Evolutionary conservation across 64 coral and sea anemone genomes (phyloP).

Genomic region (Pocillopora damicornis): DNA sequence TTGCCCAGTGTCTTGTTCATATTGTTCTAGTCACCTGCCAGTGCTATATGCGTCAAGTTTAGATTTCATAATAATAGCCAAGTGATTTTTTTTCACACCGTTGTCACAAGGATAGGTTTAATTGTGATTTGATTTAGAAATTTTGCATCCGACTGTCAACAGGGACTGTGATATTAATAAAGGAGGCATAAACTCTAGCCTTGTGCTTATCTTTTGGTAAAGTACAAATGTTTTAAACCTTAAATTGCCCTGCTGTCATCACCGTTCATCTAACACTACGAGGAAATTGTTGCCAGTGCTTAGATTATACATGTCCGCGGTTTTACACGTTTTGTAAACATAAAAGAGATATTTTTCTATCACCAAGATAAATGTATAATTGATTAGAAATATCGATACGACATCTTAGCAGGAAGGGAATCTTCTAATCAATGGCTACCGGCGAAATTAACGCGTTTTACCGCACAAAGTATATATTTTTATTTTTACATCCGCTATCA

Average conservation of each 20-base stretch:
- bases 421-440: constrained; percentile 21
- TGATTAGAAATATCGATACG: constrained; percentile 20
- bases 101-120: constrained; percentile 62
- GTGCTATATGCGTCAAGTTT: constrained; percentile 45
- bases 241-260: constrained; percentile 3
- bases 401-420: constrained; percentile 15
- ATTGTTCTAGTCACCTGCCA: constrained; percentile 65
- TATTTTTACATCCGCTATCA: not conserved
- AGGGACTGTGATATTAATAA: constrained; percentile 58
- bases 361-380: constrained; percentile 16
- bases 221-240: constrained; percentile 30
- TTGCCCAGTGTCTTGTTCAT: constrained; percentile 44
- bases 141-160: constrained; percentile 53
- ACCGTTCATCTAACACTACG: not conserved
- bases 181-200: constrained; percentile 36
- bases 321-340: not conserved
- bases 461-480: constrained; percentile 8
- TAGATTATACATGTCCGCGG: not conserved
- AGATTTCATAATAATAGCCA: constrained; percentile 62
- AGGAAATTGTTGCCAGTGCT: not conserved
- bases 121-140: constrained; percentile 78
- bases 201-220: constrained; percentile 2
- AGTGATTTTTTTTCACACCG: constrained; percentile 53
- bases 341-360: constrained; percentile 1
- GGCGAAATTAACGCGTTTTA: constrained; percentile 37